Base-by-base conservation (phyloP, 2,113 vertebrate species). In the Pachycephala philippinensis region DNA sequence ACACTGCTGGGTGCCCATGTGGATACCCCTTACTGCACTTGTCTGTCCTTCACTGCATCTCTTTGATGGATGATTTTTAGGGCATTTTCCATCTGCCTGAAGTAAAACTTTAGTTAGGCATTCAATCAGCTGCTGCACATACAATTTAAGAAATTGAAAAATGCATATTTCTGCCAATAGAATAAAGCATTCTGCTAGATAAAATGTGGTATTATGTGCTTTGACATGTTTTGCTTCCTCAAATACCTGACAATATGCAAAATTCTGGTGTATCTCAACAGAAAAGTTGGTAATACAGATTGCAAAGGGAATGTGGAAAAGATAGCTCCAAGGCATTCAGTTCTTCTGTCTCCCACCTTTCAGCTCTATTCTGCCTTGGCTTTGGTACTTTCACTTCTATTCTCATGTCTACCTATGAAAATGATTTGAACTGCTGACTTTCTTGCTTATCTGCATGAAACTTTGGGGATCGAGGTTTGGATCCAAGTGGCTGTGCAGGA, bases 221-320 rank as follows among this genome's bases (percentile, higher is more conserved):
- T 95, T 27, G 70, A 88, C 69, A 77, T 80, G 61, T 91, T 88
- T 97, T 93, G 76, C 68, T 85, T 96, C 80, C 89, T 86, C 82
- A 89, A 78, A 54, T 92, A 84, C 87, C 88, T 96, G 77, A 54
- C 35, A 88, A 66, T 61, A 91, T 91, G 45, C 56, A 90, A 68
- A 68, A 81, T 28, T 89, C 53, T 87, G 81, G 47, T 93, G 42
- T 56, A 91, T 93, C 81, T 81, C 72, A 96, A 86, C 78, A 96
- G 87, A 94, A 72, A 72, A 65, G 31, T 28, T 88, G 45, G 28
- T 65, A 37, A 86, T 76, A 40, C 76, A 89, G 77, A 65, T 77
- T 92, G 76, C 15, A 24, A 59, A 66, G 4, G 7, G 30, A 82
- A 82, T 31, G 56, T 68, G 56, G 63, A 39, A 91, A 85, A 90